Conservation (phyloP, 2,113 vertebrate genomes). For the Caranx melampygus region DNA sequence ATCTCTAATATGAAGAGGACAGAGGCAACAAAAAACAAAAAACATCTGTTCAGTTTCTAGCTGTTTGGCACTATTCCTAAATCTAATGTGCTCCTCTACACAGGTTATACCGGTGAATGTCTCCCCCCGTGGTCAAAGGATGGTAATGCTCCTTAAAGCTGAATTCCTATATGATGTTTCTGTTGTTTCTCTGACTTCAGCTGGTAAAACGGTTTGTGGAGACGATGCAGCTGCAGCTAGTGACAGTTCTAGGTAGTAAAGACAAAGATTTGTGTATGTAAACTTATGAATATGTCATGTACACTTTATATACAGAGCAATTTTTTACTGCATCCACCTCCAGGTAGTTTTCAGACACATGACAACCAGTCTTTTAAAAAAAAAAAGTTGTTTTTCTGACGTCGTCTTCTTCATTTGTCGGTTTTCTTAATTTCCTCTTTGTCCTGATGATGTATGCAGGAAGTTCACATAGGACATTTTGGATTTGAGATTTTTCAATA, state of each 20-base stretch:
- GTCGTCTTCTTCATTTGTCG: not conserved
- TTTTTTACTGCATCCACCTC: slow-evolving; percentile 31
- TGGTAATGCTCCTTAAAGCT: not conserved
- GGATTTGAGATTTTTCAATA: not conserved
- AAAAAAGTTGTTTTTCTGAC: not conserved
- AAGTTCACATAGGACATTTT: not conserved
- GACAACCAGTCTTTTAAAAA: not conserved
- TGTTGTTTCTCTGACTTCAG: not conserved
- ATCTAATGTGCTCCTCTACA: not conserved
- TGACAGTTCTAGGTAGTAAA: slow-evolving; percentile 18
- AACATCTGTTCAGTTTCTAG: slow-evolving; percentile 4
- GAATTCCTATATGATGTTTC: not conserved
- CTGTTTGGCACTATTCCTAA: slow-evolving; percentile 42
- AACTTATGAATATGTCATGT: slow-evolving; percentile 20
- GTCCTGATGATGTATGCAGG: not conserved
- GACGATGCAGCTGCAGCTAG: slow-evolving; percentile 16
- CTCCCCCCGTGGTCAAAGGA: slow-evolving; percentile 40
- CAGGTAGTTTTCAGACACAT: not conserved
- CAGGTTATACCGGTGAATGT: not conserved
- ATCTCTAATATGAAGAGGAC: not conserved
- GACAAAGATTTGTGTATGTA: not conserved
- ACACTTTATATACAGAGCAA: slow-evolving; percentile 33
- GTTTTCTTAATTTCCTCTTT: not conserved
- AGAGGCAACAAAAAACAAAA: not conserved
- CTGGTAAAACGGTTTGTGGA: not conserved